These are phyloP conservation scores for Brachypteracias leptosomus DNA, from an alignment of 2,113 vertebrate genomes.

Conservation along the genomic window DNA sequence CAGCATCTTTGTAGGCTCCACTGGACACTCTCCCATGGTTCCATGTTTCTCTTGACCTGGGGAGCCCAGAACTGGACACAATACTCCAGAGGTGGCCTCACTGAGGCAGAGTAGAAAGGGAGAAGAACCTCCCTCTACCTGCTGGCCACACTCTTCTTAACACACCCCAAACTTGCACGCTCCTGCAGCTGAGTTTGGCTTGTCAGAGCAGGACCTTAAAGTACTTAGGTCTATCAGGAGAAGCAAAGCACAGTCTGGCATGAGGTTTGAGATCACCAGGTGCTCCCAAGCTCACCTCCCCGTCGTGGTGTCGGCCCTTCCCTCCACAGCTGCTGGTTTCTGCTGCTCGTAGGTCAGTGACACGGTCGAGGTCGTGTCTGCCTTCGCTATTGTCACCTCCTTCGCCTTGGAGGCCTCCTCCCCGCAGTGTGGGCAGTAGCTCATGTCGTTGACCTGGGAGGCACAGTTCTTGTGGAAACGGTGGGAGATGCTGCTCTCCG, in stretches of 20 bases:
- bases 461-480: conserved; percentile 92
- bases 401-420: conserved; percentile 89
- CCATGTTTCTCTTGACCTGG: background rate
- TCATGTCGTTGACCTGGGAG: conserved; percentile 84
- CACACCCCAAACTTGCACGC: too few relatives aligned
- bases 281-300: conserved; percentile 77
- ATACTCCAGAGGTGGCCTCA: background rate
- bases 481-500: conserved; percentile 92
- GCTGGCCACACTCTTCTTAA: background rate
- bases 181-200: background rate
- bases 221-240: background rate
- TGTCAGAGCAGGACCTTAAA: background rate
- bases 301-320: conserved; percentile 93
- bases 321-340: conserved; percentile 75
- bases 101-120: background rate
- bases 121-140: background rate
- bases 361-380: conserved; percentile 86
- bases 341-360: conserved; percentile 72
- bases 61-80: background rate
- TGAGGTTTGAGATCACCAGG: rapidly evolving
- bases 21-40: background rate
- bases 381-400: conserved; percentile 86
- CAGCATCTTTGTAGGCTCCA: background rate
- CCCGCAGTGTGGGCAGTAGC: conserved; percentile 96
- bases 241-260: background rate